Conservation (phyloP, 2,888 invertebrate genomes). For the Paralinhomoeus sp. region DNA sequence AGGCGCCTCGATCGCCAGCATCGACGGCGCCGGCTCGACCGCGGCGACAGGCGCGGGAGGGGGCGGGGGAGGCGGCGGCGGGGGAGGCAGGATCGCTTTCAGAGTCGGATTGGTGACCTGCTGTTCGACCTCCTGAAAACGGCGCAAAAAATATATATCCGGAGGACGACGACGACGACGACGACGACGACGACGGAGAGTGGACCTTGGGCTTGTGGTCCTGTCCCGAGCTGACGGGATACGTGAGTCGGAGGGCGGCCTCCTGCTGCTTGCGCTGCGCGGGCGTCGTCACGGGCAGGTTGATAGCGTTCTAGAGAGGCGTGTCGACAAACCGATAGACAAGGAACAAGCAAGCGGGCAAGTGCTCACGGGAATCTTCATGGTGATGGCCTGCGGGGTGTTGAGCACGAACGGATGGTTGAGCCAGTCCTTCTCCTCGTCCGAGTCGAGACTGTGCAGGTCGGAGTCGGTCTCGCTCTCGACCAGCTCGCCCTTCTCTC, state of each 20-base stretch:
- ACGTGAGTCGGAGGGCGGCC: slow-evolving; percentile 40
- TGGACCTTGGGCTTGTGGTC: slow-evolving; percentile 49
- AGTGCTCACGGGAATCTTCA: slow-evolving; percentile 56
- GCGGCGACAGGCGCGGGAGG: slow-evolving; percentile 1
- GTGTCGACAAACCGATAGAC: too few species aligned
- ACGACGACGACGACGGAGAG: too few species aligned
- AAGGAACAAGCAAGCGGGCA: too few species aligned
- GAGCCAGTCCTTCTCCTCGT: slow-evolving; percentile 40
- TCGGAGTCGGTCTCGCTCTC: slow-evolving; percentile 38
- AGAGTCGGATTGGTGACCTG: slow-evolving; percentile 38
- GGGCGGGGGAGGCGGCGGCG: slow-evolving; percentile 1
- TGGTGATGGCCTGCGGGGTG: slow-evolving; percentile 49
- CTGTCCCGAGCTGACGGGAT: slow-evolving; percentile 79
- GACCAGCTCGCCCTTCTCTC: slow-evolving; percentile 36
- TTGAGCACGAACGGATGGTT: slow-evolving; percentile 76
- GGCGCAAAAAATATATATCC: too few species aligned
- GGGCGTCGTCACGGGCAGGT: slow-evolving; percentile 33
- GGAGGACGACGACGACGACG: too few species aligned
- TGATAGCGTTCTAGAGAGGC: slow-evolving; percentile 30
- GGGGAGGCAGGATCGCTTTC: too few species aligned
- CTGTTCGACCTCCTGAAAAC: slow-evolving; percentile 49
- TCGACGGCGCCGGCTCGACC: slow-evolving; percentile 4
- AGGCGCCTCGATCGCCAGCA: slow-evolving; percentile 28
- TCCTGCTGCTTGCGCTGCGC: slow-evolving; percentile 1
- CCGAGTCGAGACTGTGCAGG: background rate